phyloP scores from a whole-genome alignment of 2,113 vertebrate genomes.

The Anguilla rostrata region DNA sequence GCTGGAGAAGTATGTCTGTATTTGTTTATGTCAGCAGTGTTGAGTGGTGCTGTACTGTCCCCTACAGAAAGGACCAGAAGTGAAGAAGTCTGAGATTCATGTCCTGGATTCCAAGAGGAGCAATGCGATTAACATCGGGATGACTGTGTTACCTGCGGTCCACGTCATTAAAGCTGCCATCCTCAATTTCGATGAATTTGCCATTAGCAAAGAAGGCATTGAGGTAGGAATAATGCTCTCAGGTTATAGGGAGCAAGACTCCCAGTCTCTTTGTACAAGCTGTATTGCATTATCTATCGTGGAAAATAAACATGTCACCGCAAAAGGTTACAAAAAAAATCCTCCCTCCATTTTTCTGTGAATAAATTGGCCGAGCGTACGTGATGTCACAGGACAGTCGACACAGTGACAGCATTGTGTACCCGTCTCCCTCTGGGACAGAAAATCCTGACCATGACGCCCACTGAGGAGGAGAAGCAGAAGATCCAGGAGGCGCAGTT shows the following conservation, averaged over 20 bases:
- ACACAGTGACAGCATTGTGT: not conserved
- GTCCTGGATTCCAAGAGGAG: constrained; percentile 92
- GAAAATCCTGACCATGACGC: constrained; percentile 95
- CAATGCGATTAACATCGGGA: constrained; percentile 94
- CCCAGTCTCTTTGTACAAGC: not conserved
- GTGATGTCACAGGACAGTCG: too few species aligned
- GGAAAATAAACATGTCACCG: too few species aligned
- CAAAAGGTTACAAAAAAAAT: too few species aligned
- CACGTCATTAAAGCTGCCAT: constrained; percentile 91
- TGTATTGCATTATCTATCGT: not conserved
- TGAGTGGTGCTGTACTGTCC: not conserved
- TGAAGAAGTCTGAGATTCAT: constrained; percentile 77
- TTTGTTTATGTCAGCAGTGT: not conserved
- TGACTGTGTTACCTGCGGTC: constrained; percentile 85
- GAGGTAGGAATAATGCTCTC: constrained; percentile 70
- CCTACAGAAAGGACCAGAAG: constrained; percentile 79
- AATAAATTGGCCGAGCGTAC: too few species aligned
- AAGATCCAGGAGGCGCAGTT: constrained; percentile 91
- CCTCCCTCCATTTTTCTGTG: too few species aligned
- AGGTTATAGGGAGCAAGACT: not conserved
- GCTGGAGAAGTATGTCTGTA: not conserved
- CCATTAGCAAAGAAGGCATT: constrained; percentile 93
- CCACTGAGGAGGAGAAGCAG: constrained; percentile 90
- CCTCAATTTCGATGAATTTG: constrained; percentile 91
- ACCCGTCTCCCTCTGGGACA: constrained; percentile 48